Evolutionary conservation across 2,797 vertebrate genomes (phyloP).

Genomic region (Takifugu ocellatus): DNA sequence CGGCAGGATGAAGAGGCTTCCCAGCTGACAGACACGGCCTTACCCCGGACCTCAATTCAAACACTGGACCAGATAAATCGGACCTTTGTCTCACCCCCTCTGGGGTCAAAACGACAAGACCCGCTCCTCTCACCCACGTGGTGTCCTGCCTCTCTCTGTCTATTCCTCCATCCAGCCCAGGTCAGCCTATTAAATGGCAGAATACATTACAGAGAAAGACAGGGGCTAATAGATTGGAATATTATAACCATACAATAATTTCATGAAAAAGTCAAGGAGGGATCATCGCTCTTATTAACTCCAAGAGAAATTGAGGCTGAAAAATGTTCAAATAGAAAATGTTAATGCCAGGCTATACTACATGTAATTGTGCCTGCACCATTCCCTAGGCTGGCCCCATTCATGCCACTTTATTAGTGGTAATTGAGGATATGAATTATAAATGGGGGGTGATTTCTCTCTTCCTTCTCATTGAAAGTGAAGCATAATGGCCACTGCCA

Average conservation of each 20-base stretch:
- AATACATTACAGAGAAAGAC: conserved; percentile 90
- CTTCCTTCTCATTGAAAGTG: conserved; percentile 80
- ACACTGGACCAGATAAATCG: conserved; percentile 54
- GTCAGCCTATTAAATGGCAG: conserved; percentile 94
- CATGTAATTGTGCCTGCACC: conserved; percentile 95
- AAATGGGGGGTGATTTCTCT: conserved; percentile 95
- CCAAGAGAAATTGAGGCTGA: conserved; percentile 97
- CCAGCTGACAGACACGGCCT: conserved; percentile 63
- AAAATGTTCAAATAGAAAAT: conserved; percentile 98
- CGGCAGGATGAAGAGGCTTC: conserved; percentile 21
- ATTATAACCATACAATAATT: conserved; percentile 99
- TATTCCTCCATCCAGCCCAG: conserved; percentile 55
- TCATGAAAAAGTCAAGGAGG: conserved; percentile 98
- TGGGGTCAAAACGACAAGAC: conserved; percentile 70
- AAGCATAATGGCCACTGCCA: conserved; percentile 92
- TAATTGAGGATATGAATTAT: conserved; percentile 99
- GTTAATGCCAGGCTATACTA: conserved; percentile 94
- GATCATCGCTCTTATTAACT: conserved; percentile 99
- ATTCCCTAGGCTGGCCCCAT: conserved; percentile 84
- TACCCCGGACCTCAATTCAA: conserved; percentile 63
- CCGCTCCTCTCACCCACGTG: conserved; percentile 68
- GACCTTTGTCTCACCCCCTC: conserved; percentile 70
- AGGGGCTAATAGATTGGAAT: conserved; percentile 97
- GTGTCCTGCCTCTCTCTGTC: conserved; percentile 45
- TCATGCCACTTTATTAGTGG: conserved; percentile 99